Evolutionary conservation across 2,888 invertebrate species (phyloP), one percentile per base, ranked within the genome.

Genomic region (Empis livida): DNA sequence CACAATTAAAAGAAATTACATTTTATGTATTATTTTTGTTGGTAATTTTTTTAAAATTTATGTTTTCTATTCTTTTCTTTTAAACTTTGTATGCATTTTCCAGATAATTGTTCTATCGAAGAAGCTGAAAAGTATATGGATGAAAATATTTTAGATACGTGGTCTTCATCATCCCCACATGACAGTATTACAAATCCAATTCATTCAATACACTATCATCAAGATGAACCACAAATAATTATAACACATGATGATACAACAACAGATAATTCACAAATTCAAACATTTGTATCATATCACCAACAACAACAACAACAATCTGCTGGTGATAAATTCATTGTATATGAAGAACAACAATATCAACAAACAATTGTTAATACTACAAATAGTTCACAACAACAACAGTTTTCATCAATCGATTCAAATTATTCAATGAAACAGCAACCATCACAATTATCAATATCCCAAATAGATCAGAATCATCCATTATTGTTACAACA

Each of bases 91-190:
- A 13, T 20, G 37, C 30, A 38, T 45, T 13, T 51, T 51, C 16
- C 49, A 51, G 51, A 51, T 45, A 14, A 16, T 14, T 32, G 27
- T 20, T 27, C 44, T 30, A 43, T 44, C 15, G 44, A 46, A 42
- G 42, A 47, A 15, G 46, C 13, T 35, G 35, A n/a, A 13, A 35
- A 44, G n/a, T 44, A 46, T 17, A 27, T 51, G n/a, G 51, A 48
- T n/a, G 51, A 51, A 13, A 48, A 44, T 37, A 41, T 51, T 32
- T 42, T 48, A 13, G 45, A 40, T 46, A 13, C 13, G n/a, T 50
- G 50, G 48, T 46, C 50, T n/a, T 6, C 42, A 38, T 45, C 35
- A 41, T 16, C 48, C 46, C 2, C 50, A 42, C 38, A 46, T 43
- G 27, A 31, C 42, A 14, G 42, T 50, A 30, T 14, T 48, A 16